phyloP scores from a whole-genome alignment of 2,797 vertebrate species.

The Martes flavigula region DNA sequence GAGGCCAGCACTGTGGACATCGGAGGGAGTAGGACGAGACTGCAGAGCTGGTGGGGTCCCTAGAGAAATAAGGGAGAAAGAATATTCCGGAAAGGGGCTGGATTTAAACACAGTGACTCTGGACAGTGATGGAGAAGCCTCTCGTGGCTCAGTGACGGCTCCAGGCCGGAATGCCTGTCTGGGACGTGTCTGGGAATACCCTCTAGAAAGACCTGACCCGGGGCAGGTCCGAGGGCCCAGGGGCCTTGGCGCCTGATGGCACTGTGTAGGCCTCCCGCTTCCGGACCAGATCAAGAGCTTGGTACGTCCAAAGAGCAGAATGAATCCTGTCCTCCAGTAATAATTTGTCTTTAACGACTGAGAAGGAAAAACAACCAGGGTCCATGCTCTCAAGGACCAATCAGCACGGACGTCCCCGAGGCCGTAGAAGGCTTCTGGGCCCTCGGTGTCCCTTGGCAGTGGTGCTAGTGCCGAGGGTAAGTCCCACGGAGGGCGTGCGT shows the following conservation, averaged over 20 bases:
- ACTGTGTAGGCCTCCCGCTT: not conserved
- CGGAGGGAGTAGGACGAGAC: not conserved
- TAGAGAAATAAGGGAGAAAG: not conserved
- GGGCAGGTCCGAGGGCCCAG: not conserved
- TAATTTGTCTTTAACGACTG: not conserved
- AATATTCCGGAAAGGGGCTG: not conserved
- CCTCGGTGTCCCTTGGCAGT: fast-evolving
- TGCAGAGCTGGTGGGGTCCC: not conserved
- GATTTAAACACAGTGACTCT: not conserved
- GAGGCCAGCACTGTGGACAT: fast-evolving
- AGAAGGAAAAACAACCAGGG: not conserved
- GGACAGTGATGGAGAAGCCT: fast-evolving
- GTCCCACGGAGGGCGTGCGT: not conserved
- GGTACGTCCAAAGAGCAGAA: not conserved
- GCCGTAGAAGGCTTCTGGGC: fast-evolving
- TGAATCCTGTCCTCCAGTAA: not conserved
- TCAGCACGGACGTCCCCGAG: not conserved
- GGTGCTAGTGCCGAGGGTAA: fast-evolving
- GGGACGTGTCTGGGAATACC: not conserved
- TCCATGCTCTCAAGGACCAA: not conserved
- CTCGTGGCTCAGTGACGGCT: fast-evolving
- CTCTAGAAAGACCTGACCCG: not conserved
- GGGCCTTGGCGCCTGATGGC: not conserved
- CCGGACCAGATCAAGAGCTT: not conserved
- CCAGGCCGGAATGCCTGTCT: not conserved